These are phyloP conservation scores for Menidia menidia DNA, from an alignment of 2,797 vertebrate species.

Conservation along the genomic window DNA sequence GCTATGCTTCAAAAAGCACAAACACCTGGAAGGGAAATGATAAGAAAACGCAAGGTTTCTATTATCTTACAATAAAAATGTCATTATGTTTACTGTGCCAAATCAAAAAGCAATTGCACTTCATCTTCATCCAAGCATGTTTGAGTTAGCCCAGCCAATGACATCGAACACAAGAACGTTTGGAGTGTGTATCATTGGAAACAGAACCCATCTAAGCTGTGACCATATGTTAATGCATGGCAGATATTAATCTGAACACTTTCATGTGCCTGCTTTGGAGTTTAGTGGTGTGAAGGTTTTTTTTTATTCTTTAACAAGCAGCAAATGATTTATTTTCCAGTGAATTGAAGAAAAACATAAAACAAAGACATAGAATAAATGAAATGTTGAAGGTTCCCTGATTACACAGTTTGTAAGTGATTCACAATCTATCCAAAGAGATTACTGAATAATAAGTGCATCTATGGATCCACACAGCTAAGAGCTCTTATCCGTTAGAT, in stretches of 20 bases:
- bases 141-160: slow-evolving; percentile 36
- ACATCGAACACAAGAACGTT: slow-evolving; percentile 32
- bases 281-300: slow-evolving; percentile 40
- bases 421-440: not conserved
- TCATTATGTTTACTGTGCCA: slow-evolving; percentile 70
- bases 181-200: slow-evolving; percentile 51
- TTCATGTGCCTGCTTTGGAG: slow-evolving; percentile 50
- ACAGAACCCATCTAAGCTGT: slow-evolving; percentile 61
- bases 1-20: slow-evolving; percentile 54
- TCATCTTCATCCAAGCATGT: slow-evolving; percentile 57
- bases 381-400: slow-evolving; percentile 3
- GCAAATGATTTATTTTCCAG: not conserved
- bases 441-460: not conserved
- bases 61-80: slow-evolving; percentile 70
- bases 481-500: not conserved
- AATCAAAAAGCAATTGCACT: slow-evolving; percentile 74
- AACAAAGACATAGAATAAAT: slow-evolving; percentile 8
- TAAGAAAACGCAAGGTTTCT: slow-evolving; percentile 66
- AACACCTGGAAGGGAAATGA: slow-evolving; percentile 69
- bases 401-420: slow-evolving; percentile 1
- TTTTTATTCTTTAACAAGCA: slow-evolving; percentile 3
- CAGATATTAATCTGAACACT: slow-evolving; percentile 61
- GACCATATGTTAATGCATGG: slow-evolving; percentile 64
- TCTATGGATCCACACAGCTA: not conserved
- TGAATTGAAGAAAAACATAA: slow-evolving; percentile 38